These are phyloP conservation scores for Theonella swinhoei DNA, from an alignment of 37 sponge, comb jelly and placozoan species.

Conservation along the genomic window DNA sequence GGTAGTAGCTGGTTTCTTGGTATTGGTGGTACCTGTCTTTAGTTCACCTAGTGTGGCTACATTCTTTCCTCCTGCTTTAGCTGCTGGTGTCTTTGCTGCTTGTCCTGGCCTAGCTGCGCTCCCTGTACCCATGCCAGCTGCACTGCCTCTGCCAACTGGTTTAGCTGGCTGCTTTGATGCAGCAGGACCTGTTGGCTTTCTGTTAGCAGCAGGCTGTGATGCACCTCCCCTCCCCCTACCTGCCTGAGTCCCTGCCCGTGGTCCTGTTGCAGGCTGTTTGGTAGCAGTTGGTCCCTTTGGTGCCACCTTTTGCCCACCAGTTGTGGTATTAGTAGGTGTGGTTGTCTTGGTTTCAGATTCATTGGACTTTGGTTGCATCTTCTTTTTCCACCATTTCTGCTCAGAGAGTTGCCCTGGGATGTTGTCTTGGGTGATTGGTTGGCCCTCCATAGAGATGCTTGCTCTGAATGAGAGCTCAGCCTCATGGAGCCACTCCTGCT, in stretches of 20 bases:
- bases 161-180: conserved; percentile 10
- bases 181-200: conserved; percentile 24
- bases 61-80: conserved; percentile 42
- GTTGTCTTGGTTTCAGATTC: conserved; percentile 5
- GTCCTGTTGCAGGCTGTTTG: conserved; percentile 13
- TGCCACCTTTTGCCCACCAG: not conserved
- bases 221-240: conserved; percentile 35
- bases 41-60: conserved; percentile 79
- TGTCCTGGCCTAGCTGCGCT: not conserved
- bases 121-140: conserved; percentile 1
- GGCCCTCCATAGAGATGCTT: conserved; percentile 81
- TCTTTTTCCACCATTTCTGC: conserved; percentile 87
- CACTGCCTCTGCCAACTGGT: not conserved
- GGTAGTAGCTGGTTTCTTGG: conserved; percentile 2
- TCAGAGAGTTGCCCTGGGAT: conserved; percentile 59
- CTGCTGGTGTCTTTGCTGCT: conserved; percentile 7
- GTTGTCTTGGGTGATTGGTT: conserved; percentile 22
- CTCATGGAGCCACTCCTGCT: conserved; percentile 40
- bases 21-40: conserved; percentile 34
- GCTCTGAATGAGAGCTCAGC: conserved; percentile 90
- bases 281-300: conserved; percentile 17
- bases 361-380: conserved; percentile 8
- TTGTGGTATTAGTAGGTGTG: not conserved
- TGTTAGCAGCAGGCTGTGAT: not conserved
- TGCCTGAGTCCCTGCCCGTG: conserved; percentile 5